Conservation (phyloP, 2,113 vertebrate genomes). For the Otolemur garnettii region DNA sequence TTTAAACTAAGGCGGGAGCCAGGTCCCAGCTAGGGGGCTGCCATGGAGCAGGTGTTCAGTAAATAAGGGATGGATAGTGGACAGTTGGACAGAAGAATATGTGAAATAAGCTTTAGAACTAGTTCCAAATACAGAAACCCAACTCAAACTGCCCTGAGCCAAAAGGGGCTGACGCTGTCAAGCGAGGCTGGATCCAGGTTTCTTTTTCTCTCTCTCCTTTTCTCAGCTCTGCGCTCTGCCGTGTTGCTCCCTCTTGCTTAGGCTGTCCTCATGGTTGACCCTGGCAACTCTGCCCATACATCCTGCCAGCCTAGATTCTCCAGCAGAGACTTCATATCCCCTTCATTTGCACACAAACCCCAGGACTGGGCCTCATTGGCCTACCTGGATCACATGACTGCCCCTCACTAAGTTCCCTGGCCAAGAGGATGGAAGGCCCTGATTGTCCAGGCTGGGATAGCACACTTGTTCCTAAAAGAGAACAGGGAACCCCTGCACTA, state of each 20-base stretch:
- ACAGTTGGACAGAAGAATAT: neutral
- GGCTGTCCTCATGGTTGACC: neutral
- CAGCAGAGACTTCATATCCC: no score
- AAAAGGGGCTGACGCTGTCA: neutral
- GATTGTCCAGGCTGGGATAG: neutral
- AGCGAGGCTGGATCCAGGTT: neutral
- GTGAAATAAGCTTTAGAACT: neutral
- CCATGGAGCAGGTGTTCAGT: neutral
- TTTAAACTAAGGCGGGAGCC: neutral
- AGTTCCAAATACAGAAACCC: neutral
- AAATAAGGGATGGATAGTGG: no score
- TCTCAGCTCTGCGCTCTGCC: neutral
- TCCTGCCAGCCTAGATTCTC: neutral
- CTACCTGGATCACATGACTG: neutral
- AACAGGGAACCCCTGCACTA: neutral
- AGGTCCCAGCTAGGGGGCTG: neutral
- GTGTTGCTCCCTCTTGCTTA: neutral
- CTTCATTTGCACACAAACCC: neutral
- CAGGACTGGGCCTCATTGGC: neutral
- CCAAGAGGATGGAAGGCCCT: neutral
- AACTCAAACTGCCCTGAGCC: neutral
- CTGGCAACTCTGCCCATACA: neutral
- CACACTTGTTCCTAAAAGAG: neutral
- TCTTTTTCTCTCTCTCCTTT: neutral
- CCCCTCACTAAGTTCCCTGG: neutral